Evolutionary conservation across 2,888 invertebrate species (phyloP), one percentile per base, ranked within the genome.

Genomic region (Sesia apiformis): DNA sequence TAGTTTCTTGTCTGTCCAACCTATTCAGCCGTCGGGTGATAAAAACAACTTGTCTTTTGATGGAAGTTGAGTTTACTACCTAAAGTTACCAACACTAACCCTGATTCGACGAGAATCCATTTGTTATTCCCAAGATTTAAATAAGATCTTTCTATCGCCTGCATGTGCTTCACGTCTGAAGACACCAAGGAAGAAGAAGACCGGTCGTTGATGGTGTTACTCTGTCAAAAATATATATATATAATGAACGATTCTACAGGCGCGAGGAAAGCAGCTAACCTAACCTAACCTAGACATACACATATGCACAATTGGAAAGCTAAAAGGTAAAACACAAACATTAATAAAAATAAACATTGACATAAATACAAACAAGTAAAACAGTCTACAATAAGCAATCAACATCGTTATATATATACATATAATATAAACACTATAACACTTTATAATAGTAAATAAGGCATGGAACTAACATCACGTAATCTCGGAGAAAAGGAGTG

Each of bases 21-120:
- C 52, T 52, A 52, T 52, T 40, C 52, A 52, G 39, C 52, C 52
- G 39, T 52, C 52, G 52, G 52, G 52, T 52, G 52, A 52, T 52
- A 52, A 52, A 52, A 52, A 52, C 52, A 52, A 40, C 6, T 41
- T 6, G 41, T 6, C 41, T 41, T 41, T 41, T 41, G 41, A 41
- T 41, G 41, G 6, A 41, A 41, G 6, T 41, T 6, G 41, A 41
- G 41, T 41, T 41, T 41, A 41, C 41, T 41, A 41, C 41, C 41
- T 4, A 41, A 41, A 41, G 41, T 5, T 41, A 41, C 41, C 6
- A 41, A 4, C 41, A 41, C 4, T 4, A 41, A 6, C 41, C 6
- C 6, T 41, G 6, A 41, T 41, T 41, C 41, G 41, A 41, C 41
- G 6, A 41, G 41, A 41, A 41, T 41, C 41, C 6, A 6, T 41